Evolutionary conservation across 2,888 invertebrate genomes (phyloP), one percentile per base, ranked within the genome.

Genomic region (Apodemia zela): DNA sequence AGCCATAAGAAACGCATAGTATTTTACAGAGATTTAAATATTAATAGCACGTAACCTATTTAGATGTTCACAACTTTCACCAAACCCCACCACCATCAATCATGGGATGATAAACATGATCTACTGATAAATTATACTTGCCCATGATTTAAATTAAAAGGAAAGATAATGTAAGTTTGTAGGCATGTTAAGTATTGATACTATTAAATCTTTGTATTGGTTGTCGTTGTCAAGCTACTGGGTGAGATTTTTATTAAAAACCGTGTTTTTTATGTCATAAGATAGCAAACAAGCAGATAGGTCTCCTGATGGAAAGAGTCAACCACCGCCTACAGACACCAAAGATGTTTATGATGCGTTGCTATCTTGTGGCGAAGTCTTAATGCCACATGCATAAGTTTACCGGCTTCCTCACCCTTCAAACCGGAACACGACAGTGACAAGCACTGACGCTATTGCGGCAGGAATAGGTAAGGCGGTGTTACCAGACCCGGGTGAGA

Each of bases 41-140:
- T 21, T 54, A 54, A 21, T 25, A 21, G 18, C 25, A 2, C 21
- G 8, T 54, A 54, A 49, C 18, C n/a, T 42, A 42, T 54, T 54
- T 13, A 21, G 25, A 6, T 54, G 51, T 25, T 25, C 51, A 13
- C 13, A 54, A 54, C 51, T 54, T 54, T 54, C 51, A 18, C 51
- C 51, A 51, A 51, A 4, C 51, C 51, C 18, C 21, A 21, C 21
- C 25, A 21, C 51, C 51, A 51, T 51, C 51, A 51, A 51, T 51
- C 51, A 51, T 51, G 21, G 51, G 21, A 21, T 18, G 49, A 49
- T 49, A 49, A 49, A 49, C 49, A 18, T 49, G 49, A 49, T 51
- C 51, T 21, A 25, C 42, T 51, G 51, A 51, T 51, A 51, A 51
- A 51, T 51, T 21, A 13, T 51, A 51, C 51, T 25, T 25, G 51